Base-by-base conservation (phyloP, 2,797 vertebrate genomes). In the Sparus aurata region DNA sequence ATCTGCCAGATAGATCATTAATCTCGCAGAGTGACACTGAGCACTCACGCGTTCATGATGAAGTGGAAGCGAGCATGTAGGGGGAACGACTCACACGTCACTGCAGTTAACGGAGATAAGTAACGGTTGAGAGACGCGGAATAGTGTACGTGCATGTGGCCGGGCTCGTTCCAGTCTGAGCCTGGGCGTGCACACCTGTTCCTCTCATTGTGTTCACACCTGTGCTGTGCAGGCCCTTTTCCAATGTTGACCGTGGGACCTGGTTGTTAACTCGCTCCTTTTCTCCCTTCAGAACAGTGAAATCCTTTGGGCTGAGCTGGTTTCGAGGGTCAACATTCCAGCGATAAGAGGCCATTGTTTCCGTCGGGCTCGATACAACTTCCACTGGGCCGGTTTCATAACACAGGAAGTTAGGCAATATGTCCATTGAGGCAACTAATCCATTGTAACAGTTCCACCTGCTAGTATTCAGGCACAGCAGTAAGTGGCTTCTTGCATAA, bases 341-440 rank as follows among this genome's bases (percentile, higher is more conserved):
- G 68, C 23, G 50, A 83, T 92, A 89, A 89, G 81, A 83, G 71
- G 67, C 85, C 78, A 84, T 92, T 92, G 89, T 92, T 91, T 86
- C 75, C 69, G 87, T 71, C 74, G 58, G 8, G 71, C 57, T 79
- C 53, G 50, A 64, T 47, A 52, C 41, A 52, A 76, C 82, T 86
- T 90, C 80, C 78, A 65, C 79, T 82, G 50, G 54, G 41, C 50
- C 59, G 2, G 79, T 91, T 94, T 80, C 86, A 79, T 80, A 93
- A 92, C 85, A 74, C 79, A 73, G 85, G 82, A 92, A 80, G 92
- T 92, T 92, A 73, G 79, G 87, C 69, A 91, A 94, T 23, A 50
- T 12, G 75, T 85, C 82, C 77, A 75, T 11, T 65, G 82, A 89
- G 80, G 75, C 57, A 55, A 76, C 55, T 82, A 84, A 85, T 82